Percentiles rank a stretch among this genome's conserved stretches.
Evolutionary conservation across 2,797 vertebrate species (phyloP).

Genomic region (Pseudotriccus pelzelni): DNA sequence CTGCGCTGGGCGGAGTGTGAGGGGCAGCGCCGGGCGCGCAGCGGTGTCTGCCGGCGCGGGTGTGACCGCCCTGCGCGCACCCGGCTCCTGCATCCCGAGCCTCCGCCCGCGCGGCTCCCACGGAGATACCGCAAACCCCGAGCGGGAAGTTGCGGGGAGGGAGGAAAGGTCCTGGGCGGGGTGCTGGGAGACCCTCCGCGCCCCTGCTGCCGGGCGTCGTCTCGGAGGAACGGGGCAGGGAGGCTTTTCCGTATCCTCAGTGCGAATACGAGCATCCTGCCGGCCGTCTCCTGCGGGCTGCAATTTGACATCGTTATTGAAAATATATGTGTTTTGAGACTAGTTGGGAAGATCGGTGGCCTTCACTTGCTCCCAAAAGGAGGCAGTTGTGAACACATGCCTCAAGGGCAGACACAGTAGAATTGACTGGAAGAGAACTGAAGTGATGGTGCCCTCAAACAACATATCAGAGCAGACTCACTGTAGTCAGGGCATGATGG

Average conservation of each 20-base stretch:
- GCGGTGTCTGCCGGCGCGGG: background rate
- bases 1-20: background rate
- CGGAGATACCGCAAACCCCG: background rate
- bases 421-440: background rate
- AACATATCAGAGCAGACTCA: accelerated
- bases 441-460: background rate
- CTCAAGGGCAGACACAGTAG: background rate
- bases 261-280: background rate
- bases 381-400: background rate
- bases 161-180: background rate
- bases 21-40: background rate
- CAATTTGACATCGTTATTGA: background rate
- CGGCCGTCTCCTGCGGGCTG: background rate
- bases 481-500: background rate
- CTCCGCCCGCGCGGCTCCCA: background rate
- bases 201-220: background rate
- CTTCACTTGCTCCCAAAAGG: background rate
- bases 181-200: background rate
- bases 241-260: accelerated
- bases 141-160: background rate
- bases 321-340: accelerated
- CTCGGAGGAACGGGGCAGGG: background rate
- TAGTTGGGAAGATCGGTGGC: background rate
- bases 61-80: background rate
- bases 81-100: background rate